These are phyloP conservation scores for Gambusia affinis DNA, from an alignment of 2,113 vertebrate species.

Conservation along the genomic window DNA sequence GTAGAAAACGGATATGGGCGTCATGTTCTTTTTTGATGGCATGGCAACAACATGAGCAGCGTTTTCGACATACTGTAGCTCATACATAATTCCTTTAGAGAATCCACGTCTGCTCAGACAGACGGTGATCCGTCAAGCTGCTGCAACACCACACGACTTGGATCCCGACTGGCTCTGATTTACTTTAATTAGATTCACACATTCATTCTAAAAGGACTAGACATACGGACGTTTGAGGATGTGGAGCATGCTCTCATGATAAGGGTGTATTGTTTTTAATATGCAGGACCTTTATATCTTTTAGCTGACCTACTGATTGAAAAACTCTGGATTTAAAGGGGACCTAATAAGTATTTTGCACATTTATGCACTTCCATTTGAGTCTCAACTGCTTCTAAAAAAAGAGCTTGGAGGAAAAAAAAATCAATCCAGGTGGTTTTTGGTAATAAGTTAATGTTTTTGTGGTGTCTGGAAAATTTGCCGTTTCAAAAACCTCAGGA, in stretches of 20 bases:
- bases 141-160: constrained; percentile 8
- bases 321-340: too few species aligned
- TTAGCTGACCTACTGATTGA: too few species aligned
- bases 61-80: constrained; percentile 25
- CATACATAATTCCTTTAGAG: constrained; percentile 24
- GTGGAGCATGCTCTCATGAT: not conserved
- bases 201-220: constrained; percentile 1
- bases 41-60: not conserved
- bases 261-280: not conserved
- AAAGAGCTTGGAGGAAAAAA: too few species aligned
- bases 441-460: too few species aligned
- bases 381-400: too few species aligned
- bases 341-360: too few species aligned
- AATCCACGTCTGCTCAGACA: constrained; percentile 43
- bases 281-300: not conserved
- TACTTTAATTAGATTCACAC: constrained; percentile 12
- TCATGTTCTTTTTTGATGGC: constrained; percentile 5
- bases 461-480: too few species aligned
- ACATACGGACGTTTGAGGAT: not conserved
- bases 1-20: not conserved
- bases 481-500: too few species aligned
- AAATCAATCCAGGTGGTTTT: too few species aligned
- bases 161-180: constrained; percentile 12
- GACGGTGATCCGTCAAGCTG: constrained; percentile 26
- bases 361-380: too few species aligned